Evolutionary conservation across 2,888 invertebrate genomes (phyloP).

Genomic region (Plemyria rubiginata): DNA sequence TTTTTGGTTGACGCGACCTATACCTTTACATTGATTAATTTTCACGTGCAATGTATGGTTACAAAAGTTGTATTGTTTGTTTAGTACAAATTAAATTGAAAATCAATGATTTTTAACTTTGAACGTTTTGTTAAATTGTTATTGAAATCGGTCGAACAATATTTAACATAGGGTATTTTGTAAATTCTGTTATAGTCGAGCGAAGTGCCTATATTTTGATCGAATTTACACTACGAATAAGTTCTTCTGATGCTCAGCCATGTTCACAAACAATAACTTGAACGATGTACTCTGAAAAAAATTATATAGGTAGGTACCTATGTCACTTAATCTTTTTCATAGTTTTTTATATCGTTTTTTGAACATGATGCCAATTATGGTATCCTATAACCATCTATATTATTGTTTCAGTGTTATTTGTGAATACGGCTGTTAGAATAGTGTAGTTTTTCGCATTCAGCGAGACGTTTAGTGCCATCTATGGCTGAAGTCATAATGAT

Average conservation of each 20-base stretch:
- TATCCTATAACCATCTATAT: no score
- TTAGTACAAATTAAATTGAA: conserved; percentile 5
- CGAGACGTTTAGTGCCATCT: conserved; percentile 64
- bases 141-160: conserved; percentile 30
- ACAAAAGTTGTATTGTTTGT: neutral
- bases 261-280: conserved; percentile 15
- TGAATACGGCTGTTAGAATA: conserved; percentile 19
- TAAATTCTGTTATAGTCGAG: conserved; percentile 29
- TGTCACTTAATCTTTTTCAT: no score
- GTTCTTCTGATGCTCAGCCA: conserved; percentile 18
- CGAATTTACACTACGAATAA: conserved; percentile 54
- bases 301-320: no score
- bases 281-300: no score
- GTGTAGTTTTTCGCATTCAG: conserved; percentile 28
- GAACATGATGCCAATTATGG: no score
- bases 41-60: conserved; percentile 13
- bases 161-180: conserved; percentile 31
- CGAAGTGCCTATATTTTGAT: conserved; percentile 51
- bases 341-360: no score
- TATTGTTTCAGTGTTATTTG: conserved; percentile 8
- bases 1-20: no score
- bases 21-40: no score
- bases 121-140: neutral
- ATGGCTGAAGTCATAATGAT: conserved; percentile 62
- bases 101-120: conserved; percentile 5